phyloP scores from a whole-genome alignment of 2,113 vertebrate genomes.

The Mesitornis unicolor region DNA sequence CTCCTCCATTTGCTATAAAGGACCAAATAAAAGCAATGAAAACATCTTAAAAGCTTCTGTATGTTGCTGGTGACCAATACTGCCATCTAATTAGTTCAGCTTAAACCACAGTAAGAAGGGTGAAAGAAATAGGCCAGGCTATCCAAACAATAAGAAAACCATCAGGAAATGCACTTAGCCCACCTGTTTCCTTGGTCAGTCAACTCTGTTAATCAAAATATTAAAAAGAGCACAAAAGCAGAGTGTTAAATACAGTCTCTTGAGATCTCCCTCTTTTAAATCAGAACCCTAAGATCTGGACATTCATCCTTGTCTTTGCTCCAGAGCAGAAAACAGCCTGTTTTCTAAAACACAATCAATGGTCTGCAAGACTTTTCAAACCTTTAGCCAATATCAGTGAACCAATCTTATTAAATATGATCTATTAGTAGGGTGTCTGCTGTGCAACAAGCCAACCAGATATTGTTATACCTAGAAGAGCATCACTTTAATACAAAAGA shows the following conservation, averaged over 20 bases:
- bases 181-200: not conserved
- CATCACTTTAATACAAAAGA: not conserved
- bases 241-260: not conserved
- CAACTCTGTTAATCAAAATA: not conserved
- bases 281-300: not conserved
- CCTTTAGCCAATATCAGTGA: not conserved
- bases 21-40: not conserved
- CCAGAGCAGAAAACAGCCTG: not conserved
- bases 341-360: not conserved
- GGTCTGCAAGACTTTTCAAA: not conserved
- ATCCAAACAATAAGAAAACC: not conserved
- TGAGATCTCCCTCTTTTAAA: not conserved
- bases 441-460: not conserved
- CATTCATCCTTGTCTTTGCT: not conserved
- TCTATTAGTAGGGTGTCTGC: not conserved
- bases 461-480: not conserved
- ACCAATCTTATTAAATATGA: not conserved
- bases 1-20: not conserved
- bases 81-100: not conserved
- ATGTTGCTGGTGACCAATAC: not conserved
- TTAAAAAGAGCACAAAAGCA: not conserved
- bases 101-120: not conserved
- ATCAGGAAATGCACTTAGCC: not conserved
- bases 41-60: not conserved
- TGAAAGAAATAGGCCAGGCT: not conserved